Base-by-base conservation (phyloP, 92 coral and sea anemone species). In the Bergia sp. region DNA sequence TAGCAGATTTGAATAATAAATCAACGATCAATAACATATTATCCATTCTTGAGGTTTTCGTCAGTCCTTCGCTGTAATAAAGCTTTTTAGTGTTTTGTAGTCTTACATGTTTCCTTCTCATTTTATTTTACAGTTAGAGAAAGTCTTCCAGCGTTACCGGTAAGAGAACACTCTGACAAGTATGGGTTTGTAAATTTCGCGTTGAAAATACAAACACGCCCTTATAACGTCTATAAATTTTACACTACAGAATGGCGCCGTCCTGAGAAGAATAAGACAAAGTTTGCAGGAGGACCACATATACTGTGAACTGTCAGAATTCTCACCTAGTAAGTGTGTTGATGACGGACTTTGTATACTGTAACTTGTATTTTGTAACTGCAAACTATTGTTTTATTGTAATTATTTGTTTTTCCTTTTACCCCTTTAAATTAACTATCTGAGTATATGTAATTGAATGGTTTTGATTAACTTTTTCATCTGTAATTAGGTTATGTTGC, bases 201-300 rank as follows among this genome's bases (percentile, higher is more conserved):
- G 23, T 20, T 3, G 29, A 61, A 61, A 61, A 5, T 61, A 18
- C 69, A 61, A 61, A 61, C 69, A 61, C 67, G 67, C 67, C 21
- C 67, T 61, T 5, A 61, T 61, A 18, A 0, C 67, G 29, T 61
- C 23, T 7, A 20, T 18, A 47, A 13, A 42, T 21, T 10, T 83
- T 10, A 5, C 50, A 15, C 39, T 41, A 3, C 55, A 83, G 76
- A 49, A 49, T 41, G 18, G 44, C 37, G 39, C 29, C 16, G 77
- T 66, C 3, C 77, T 36, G 6, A 23, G 76, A 45, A 36, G 86
- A 11, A 40, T 83, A 10, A 50, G 86, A 23, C 86, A 29, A 2
- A 83, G 86, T 83, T 44, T 83, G 77, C 86, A 67, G 40, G 86
- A 83, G 43, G 77, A 83, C 67, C 77, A 83, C 57, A 69, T 83